Base-by-base conservation (phyloP, 1,140 invertebrate genomes). In the Reticulitermes speratus region DNA sequence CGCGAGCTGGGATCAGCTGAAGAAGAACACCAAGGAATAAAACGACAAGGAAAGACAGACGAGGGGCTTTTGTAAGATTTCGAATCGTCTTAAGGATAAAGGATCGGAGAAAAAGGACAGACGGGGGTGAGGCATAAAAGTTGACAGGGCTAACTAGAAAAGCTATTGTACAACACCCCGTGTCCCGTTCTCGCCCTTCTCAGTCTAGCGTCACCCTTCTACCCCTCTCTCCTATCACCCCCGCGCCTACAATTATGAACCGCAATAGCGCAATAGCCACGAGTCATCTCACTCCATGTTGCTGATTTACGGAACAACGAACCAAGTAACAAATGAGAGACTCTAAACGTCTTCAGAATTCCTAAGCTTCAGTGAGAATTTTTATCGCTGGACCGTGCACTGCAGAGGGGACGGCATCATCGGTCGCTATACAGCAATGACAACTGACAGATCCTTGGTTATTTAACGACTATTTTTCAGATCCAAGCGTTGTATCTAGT, bases 31-130 rank as follows among this genome's bases (percentile, higher is more conserved):
- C 52, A 30, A 75, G 65, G n/a, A n/a, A 30, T 9, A 75, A 2
- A 75, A n/a, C 25, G n/a, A 75, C 65, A 75, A 75, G 19, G 52
- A 75, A 75, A 23, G 59, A 23, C 1, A 65, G 25, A 30, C 1
- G n/a, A 30, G 65, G n/a, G 25, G n/a, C 65, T 30, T 30, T n/a
- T 75, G 14, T 75, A 75, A 75, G 65, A 75, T 75, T 75, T 75
- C 65, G 65, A 75, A 75, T 75, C 25, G 65, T 75, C 65, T 75
- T 75, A 75, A 75, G 65, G n/a, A 75, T 75, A 75, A 75, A 30
- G n/a, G n/a, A 9, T 75, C 25, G 8, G 65, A 75, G n/a, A n/a
- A 75, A 7, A 30, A 59, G 25, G n/a, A 75, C n/a, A 8, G 65
- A 14, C 65, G 65, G 65, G 65, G 65, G 65, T 25, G n/a, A 30